These are phyloP conservation scores for Rotaria macrura DNA, from an alignment of 2,888 invertebrate species.

Conservation along the genomic window DNA sequence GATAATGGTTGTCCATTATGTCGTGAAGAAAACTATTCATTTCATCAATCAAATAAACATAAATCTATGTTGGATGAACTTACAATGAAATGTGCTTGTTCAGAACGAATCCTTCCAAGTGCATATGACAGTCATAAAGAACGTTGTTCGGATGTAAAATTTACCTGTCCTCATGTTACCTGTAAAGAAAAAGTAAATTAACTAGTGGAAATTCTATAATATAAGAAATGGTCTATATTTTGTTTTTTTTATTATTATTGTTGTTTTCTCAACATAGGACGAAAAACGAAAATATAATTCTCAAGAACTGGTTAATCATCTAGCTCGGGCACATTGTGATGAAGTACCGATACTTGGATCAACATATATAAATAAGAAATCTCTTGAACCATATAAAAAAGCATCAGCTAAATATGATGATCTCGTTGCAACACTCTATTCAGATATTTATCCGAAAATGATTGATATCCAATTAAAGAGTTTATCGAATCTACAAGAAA, in stretches of 20 bases:
- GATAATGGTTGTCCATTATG: slow-evolving; percentile 4
- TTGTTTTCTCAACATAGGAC: not conserved
- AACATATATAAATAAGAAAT: not conserved
- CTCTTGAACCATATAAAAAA: not conserved
- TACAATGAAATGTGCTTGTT: not conserved
- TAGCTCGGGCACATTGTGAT: slow-evolving; percentile 4
- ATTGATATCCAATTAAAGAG: not conserved
- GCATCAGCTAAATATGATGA: not conserved
- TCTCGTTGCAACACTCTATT: not conserved
- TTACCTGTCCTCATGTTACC: not conserved
- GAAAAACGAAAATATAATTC: not conserved
- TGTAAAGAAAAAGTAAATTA: not conserved
- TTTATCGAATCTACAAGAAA: not conserved
- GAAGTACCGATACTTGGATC: not conserved
- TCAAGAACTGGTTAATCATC: not conserved
- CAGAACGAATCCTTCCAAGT: not conserved
- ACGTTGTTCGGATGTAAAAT: not conserved
- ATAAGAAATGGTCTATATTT: no score
- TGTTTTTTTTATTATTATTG: no score
- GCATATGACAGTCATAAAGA: not conserved
- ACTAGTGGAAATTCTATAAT: not conserved
- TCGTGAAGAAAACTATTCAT: not conserved
- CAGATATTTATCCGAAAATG: not conserved
- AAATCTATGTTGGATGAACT: not conserved
- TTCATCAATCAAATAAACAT: not conserved